Conservation (phyloP, 2,113 vertebrate species). For the Felis chaus region DNA sequence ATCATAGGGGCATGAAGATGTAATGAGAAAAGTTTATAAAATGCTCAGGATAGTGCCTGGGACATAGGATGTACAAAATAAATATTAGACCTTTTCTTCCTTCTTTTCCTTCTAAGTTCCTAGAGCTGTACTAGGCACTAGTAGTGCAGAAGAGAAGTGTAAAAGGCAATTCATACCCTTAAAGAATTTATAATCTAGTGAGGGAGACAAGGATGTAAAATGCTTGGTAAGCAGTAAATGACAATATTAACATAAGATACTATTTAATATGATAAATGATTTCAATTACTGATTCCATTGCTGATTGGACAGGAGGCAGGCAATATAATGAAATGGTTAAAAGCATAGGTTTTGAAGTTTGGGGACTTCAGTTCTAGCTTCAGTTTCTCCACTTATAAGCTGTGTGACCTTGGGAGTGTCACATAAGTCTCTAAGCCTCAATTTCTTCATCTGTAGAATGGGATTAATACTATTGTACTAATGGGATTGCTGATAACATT, state of each 20-base stretch:
- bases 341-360: not conserved
- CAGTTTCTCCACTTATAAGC: not conserved
- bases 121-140: not conserved
- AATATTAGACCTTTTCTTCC: not conserved
- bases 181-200: conserved; percentile 8
- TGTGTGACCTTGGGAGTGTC: conserved; percentile 6
- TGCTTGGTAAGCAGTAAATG: not conserved
- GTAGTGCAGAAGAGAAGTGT: not conserved
- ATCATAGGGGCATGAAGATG: not conserved
- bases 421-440: not conserved
- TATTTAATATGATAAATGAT: conserved; percentile 23
- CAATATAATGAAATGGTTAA: not conserved
- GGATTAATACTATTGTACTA: not conserved
- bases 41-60: not conserved
- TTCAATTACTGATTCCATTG: not conserved
- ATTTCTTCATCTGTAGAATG: conserved; percentile 9
- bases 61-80: not conserved
- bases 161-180: not conserved
- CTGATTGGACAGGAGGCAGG: not conserved
- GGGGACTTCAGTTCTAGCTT: not conserved
- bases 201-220: not conserved
- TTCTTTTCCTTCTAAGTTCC: not conserved
- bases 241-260: not conserved
- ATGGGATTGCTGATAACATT: not conserved
- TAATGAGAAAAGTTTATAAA: conserved; percentile 39